A percentile compares a stretch with the other conserved stretches of the same genome.
These are phyloP conservation scores for Ibidorhyncha struthersii DNA, from an alignment of 2,113 vertebrate genomes.

Conservation along the genomic window DNA sequence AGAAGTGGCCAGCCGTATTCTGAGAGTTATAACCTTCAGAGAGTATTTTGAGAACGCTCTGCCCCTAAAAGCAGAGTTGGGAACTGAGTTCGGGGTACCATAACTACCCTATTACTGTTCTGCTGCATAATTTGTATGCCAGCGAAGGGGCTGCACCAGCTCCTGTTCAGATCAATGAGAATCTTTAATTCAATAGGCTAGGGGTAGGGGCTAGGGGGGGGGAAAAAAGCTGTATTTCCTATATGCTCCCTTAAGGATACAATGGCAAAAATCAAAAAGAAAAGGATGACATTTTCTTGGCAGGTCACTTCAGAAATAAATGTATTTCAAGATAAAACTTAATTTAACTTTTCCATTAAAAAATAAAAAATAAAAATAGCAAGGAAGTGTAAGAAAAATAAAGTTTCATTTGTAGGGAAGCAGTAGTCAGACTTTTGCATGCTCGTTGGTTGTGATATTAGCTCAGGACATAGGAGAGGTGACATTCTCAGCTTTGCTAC, in stretches of 20 bases:
- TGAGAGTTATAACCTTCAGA: too few relatives aligned
- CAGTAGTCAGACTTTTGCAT: background rate
- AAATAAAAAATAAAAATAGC: background rate
- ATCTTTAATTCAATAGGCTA: background rate
- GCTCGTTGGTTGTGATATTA: background rate
- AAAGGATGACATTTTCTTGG: background rate
- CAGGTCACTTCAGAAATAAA: background rate
- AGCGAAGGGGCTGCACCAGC: background rate
- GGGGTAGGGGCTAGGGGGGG: background rate
- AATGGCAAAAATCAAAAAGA: background rate
- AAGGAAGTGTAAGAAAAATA: background rate
- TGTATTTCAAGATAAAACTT: background rate
- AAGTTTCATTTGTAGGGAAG: background rate
- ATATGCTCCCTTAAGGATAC: background rate
- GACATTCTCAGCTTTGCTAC: background rate
- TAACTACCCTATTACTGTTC: background rate
- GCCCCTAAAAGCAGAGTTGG: too few relatives aligned
- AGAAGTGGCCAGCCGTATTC: too few relatives aligned
- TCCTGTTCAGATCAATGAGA: background rate
- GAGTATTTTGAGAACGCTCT: too few relatives aligned
- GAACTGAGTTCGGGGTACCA: background rate
- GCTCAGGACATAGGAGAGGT: background rate
- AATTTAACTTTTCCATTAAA: background rate
- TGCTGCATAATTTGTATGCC: background rate
- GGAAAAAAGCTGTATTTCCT: background rate